phyloP scores from a whole-genome alignment of 2,888 invertebrate genomes.

The Eupsilia transversa region DNA sequence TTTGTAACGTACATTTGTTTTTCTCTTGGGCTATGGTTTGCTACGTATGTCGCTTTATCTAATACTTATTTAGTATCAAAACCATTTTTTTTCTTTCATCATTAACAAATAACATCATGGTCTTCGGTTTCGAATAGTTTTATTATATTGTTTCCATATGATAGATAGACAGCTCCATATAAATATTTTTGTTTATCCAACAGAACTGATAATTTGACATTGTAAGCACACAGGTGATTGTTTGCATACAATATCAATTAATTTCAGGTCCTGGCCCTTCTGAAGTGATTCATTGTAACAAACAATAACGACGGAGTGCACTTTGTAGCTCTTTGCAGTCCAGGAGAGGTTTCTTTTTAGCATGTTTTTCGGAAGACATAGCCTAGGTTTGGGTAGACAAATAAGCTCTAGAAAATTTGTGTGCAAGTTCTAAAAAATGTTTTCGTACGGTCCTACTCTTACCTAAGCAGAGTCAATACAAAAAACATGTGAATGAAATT shows the following conservation, averaged over 20 bases:
- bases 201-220: conserved; percentile 4
- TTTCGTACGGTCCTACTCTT: background rate
- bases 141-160: background rate
- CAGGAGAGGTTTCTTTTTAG: background rate
- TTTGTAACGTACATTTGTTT: conserved; percentile 73
- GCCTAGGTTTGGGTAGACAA: background rate
- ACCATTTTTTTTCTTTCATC: conserved; percentile 23
- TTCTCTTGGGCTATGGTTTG: conserved; percentile 60
- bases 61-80: conserved; percentile 19
- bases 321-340: background rate
- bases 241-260: conserved; percentile 11
- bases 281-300: background rate
- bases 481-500: conserved; percentile 1
- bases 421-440: too few species aligned
- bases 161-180: background rate
- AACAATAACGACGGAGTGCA: background rate
- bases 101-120: conserved; percentile 35
- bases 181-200: conserved; percentile 4
- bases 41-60: conserved; percentile 59
- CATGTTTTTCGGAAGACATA: background rate
- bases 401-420: conserved; percentile 2
- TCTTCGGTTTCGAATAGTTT: conserved; percentile 30
- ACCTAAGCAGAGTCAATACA: background rate
- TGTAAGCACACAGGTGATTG: conserved; percentile 5
- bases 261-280: conserved; percentile 1